Percentiles rank a stretch among this genome's conserved stretches.
phyloP scores from a whole-genome alignment of 2,797 vertebrate genomes.

The Acipenser ruthenus region DNA sequence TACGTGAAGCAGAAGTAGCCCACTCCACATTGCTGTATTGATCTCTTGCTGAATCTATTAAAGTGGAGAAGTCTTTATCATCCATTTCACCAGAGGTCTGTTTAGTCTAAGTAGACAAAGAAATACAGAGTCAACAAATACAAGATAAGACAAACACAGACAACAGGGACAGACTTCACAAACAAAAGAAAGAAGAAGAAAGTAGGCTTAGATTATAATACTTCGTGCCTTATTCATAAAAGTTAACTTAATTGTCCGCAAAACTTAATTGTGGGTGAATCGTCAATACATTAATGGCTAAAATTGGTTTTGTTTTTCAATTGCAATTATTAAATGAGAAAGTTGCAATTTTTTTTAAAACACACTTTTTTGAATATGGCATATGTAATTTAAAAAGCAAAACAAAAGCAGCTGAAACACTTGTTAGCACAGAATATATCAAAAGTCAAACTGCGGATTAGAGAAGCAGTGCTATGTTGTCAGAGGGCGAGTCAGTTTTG shows the following conservation, averaged over 20 bases:
- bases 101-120: slow-evolving; percentile 76
- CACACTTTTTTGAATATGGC: slow-evolving; percentile 36
- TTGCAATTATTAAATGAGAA: too few relatives aligned
- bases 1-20: slow-evolving; percentile 63
- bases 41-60: slow-evolving; percentile 65
- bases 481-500: not conserved
- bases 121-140: slow-evolving; percentile 53
- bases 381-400: slow-evolving; percentile 28
- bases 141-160: slow-evolving; percentile 23
- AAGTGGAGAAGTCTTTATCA: slow-evolving; percentile 69
- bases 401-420: slow-evolving; percentile 21
- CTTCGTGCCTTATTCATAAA: slow-evolving; percentile 33
- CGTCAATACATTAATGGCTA: too few relatives aligned
- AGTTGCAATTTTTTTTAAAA: not conserved
- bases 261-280: too few relatives aligned
- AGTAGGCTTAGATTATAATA: slow-evolving; percentile 16
- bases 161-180: slow-evolving; percentile 29
- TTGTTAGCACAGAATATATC: slow-evolving; percentile 9
- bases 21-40: slow-evolving; percentile 71
- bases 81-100: slow-evolving; percentile 76
- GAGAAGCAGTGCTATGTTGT: slow-evolving; percentile 11
- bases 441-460: slow-evolving; percentile 24
- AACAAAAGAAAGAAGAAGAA: slow-evolving; percentile 20
- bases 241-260: slow-evolving; percentile 7
- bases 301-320: too few relatives aligned